Base-by-base conservation (phyloP, 2,888 invertebrate genomes). In the Pelosia muscerda region DNA sequence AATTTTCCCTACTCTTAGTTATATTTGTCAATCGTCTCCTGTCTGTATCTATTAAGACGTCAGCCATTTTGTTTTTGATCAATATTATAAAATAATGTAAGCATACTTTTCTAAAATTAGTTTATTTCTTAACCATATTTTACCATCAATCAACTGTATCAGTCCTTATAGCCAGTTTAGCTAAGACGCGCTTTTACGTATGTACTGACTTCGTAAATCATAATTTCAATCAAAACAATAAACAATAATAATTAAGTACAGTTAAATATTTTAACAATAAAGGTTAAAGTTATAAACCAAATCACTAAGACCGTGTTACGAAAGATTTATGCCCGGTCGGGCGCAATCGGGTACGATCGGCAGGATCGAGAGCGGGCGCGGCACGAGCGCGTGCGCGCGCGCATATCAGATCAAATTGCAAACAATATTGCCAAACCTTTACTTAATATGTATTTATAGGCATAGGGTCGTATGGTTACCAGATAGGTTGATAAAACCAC, bases 311-410 rank as follows among this genome's bases (percentile, higher is more conserved):
- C 76, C 78, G 70, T 76, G 81, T 84, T 85, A 78, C 81, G 75
- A 76, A 82, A 84, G 83, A 87, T 86, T 86, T 86, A 85, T 82
- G 60, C 74, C 71, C 74, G 69, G 68, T 78, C 75, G 80, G 73
- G 78, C 66, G 75, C 72, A 82, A 84, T 84, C 83, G 75, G 76
- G 71, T 73, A 67, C 70, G 69, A 80, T 80, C 80, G 76, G 67
- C 67, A 71, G 74, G 80, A 87, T 85, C 83, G 81, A 77, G 83
- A 83, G 81, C 84, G 83, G 88, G 87, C 84, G 84, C 81, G 86
- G 79, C 82, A 81, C 81, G 82, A 81, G 81, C 80, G 80, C 72
- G 34, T 19, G 81, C 69, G 80, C 72, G 28, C 15, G 81, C 69
- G 76, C 82, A 68, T 81, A 81, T 82, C 81, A 81, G 81, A 81